Conservation (phyloP, 1,140 invertebrate genomes). For the Triops cancriformis region DNA sequence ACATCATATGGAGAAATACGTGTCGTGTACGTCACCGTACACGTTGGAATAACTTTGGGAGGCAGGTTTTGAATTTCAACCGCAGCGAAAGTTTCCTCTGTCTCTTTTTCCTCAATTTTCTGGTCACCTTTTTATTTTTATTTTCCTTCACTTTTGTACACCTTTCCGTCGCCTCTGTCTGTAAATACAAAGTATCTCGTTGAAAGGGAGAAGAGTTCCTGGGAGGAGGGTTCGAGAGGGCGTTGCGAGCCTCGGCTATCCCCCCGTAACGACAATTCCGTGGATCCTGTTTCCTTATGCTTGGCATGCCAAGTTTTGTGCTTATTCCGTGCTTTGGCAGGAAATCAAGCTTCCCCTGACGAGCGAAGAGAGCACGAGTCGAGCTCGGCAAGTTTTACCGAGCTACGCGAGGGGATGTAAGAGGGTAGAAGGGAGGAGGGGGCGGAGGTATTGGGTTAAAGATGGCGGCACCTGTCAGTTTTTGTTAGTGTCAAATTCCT, state of each 20-base stretch:
- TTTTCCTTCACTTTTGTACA: conserved; percentile 21
- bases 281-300: conserved; percentile 15
- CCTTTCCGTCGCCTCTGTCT: too few species aligned
- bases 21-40: too few species aligned
- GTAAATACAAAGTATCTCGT: too few species aligned
- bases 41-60: too few species aligned
- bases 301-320: conserved; percentile 21
- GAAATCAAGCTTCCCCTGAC: neutral
- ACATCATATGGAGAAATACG: neutral
- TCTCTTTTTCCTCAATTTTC: conserved; percentile 11
- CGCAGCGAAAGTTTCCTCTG: neutral
- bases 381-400: neutral
- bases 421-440: neutral
- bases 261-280: conserved; percentile 3
- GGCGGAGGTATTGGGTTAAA: neutral
- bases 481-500: conserved; percentile 1
- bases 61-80: too few species aligned
- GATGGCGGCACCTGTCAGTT: neutral
- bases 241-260: neutral
- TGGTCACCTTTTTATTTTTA: neutral
- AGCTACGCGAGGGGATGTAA: neutral
- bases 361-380: neutral
- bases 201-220: neutral
- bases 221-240: neutral
- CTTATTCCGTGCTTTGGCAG: conserved; percentile 20